These are phyloP conservation scores for Trialeurodes vaporariorum DNA, from an alignment of 1,140 invertebrate species.

Conservation along the genomic window DNA sequence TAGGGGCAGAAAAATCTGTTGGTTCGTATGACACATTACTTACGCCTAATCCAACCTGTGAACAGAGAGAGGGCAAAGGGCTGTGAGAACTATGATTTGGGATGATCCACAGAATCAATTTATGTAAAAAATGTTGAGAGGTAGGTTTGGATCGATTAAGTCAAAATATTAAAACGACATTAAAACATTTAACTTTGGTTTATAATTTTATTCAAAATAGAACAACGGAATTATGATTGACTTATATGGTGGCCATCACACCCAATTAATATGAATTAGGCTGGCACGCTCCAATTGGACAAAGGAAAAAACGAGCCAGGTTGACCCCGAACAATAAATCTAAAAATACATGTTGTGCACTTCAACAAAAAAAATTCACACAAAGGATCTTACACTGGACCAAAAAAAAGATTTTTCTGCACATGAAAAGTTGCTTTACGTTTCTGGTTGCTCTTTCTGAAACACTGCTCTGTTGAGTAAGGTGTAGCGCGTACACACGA, in stretches of 20 bases:
- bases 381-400: no score
- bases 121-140: neutral
- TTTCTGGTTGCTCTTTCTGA: no score
- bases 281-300: no score
- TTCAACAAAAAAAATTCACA: no score
- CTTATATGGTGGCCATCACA: neutral
- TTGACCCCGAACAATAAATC: no score
- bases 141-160: neutral
- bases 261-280: no score
- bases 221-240: neutral
- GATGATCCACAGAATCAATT: neutral
- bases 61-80: neutral
- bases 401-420: no score
- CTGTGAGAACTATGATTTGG: neutral
- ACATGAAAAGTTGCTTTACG: no score
- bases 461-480: no score
- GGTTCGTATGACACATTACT: constrained; percentile 52
- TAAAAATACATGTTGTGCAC: no score
- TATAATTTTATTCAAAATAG: neutral
- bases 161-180: neutral
- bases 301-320: no score
- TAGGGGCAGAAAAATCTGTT: constrained; percentile 16
- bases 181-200: neutral
- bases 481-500: no score
- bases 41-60: constrained; percentile 44